Evolutionary conservation across 2,113 vertebrate genomes (phyloP).

Genomic region (Charina bottae): DNA sequence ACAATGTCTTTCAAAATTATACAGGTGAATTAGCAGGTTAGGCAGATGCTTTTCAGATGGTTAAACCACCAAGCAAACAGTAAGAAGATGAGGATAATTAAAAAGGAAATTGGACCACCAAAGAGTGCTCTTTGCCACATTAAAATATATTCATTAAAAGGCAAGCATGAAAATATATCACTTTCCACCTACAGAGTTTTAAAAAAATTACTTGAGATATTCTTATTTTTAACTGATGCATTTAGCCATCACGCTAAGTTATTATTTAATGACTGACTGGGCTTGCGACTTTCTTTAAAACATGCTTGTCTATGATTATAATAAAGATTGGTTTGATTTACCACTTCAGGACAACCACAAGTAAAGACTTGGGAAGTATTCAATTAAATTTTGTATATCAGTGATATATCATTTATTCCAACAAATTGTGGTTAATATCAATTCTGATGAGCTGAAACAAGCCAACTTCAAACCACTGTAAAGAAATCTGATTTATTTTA

Average conservation of each 20-base stretch:
- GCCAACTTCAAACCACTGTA: neutral
- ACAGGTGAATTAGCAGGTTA: constrained; percentile 63
- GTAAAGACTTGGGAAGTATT: neutral
- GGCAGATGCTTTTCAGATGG: constrained; percentile 51
- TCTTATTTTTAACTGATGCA: neutral
- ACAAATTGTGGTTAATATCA: neutral
- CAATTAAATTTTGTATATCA: neutral
- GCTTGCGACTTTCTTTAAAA: neutral
- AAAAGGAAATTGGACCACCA: neutral
- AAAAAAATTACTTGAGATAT: neutral
- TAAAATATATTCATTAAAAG: neutral
- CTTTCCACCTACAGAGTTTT: neutral
- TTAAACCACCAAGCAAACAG: neutral
- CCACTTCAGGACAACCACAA: neutral
- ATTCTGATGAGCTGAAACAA: neutral
- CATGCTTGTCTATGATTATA: neutral
- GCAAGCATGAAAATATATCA: neutral
- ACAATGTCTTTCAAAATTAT: constrained; percentile 64
- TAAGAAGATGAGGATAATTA: constrained; percentile 4
- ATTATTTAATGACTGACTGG: neutral
- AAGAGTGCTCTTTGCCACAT: neutral
- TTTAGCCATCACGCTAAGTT: neutral
- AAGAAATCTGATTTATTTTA: neutral
- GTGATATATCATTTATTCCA: neutral
- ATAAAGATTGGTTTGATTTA: neutral